Percentiles rank a stretch among this genome's conserved stretches.
Evolutionary conservation across 2,113 vertebrate species (phyloP).

Genomic region (Sialia sialis): DNA sequence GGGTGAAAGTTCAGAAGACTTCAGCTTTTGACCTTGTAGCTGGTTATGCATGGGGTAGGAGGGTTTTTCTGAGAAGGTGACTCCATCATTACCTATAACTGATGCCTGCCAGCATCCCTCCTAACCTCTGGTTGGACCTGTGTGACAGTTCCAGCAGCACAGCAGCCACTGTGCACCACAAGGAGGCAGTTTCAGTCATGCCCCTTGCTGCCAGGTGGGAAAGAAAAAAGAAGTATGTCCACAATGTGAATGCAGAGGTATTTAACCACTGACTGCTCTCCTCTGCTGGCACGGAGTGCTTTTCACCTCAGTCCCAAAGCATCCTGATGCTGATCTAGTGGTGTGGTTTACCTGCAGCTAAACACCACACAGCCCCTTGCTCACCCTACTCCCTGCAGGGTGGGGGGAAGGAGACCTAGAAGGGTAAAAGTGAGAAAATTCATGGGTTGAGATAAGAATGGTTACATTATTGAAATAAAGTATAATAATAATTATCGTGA

Average conservation of each 20-base stretch:
- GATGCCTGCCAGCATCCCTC: neutral
- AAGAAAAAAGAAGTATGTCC: neutral
- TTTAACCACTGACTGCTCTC: neutral
- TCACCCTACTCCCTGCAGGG: neutral
- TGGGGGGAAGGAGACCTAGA: neutral
- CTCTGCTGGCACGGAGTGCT: neutral
- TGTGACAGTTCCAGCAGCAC: neutral
- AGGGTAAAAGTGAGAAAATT: neutral
- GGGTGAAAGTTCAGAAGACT: neutral
- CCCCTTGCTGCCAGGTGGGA: neutral
- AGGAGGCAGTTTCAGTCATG: neutral
- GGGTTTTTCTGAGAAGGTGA: neutral
- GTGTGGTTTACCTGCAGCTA: neutral
- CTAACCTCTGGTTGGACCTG: neutral
- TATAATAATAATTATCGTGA: neutral
- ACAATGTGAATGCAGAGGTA: neutral
- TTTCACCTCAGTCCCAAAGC: neutral
- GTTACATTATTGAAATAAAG: neutral
- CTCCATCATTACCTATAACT: neutral
- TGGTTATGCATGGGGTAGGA: neutral
- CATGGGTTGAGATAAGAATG: neutral
- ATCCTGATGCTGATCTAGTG: neutral
- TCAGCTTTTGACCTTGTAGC: neutral
- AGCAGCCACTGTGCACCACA: fast-evolving
- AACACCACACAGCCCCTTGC: neutral